Percentiles rank a stretch among this genome's conserved stretches.
Evolutionary conservation across 2,888 invertebrate genomes (phyloP).

Genomic region (Eutolmus rufibarbis): DNA sequence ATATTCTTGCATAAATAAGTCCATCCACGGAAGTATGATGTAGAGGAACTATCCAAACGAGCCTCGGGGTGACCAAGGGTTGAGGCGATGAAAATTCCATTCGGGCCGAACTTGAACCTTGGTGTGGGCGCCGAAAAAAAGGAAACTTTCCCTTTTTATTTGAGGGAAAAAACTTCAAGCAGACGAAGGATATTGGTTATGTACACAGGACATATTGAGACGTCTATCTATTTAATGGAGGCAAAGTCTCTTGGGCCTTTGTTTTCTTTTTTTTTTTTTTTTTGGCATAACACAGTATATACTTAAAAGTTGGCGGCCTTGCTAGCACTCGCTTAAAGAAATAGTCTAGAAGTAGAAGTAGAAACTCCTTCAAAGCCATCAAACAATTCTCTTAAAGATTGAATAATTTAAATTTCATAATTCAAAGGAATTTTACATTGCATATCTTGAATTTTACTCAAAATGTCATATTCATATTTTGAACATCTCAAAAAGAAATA

Average conservation of each 20-base stretch:
- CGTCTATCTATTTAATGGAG: background rate
- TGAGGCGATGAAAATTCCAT: background rate
- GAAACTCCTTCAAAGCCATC: too few relatives aligned
- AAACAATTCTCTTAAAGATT: too few relatives aligned
- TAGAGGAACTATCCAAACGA: background rate
- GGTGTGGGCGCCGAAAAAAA: background rate
- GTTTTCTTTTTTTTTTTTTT: background rate
- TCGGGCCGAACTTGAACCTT: background rate
- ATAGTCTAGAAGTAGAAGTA: too few relatives aligned
- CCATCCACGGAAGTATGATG: background rate
- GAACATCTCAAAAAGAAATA: too few relatives aligned
- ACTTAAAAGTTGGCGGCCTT: too few relatives aligned
- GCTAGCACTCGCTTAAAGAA: too few relatives aligned
- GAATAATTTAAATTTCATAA: too few relatives aligned
- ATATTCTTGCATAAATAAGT: background rate
- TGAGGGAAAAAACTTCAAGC: background rate
- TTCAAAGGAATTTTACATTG: too few relatives aligned
- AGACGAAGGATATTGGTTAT: background rate
- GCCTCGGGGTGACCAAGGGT: background rate
- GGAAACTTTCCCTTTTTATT: background rate
- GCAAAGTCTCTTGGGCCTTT: background rate
- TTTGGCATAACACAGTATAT: background rate
- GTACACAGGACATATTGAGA: background rate
- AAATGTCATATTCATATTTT: too few relatives aligned
- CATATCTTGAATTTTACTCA: too few relatives aligned